These are phyloP conservation scores for Pandemis cinnamomeana DNA, from an alignment of 2,888 invertebrate genomes.

Conservation along the genomic window DNA sequence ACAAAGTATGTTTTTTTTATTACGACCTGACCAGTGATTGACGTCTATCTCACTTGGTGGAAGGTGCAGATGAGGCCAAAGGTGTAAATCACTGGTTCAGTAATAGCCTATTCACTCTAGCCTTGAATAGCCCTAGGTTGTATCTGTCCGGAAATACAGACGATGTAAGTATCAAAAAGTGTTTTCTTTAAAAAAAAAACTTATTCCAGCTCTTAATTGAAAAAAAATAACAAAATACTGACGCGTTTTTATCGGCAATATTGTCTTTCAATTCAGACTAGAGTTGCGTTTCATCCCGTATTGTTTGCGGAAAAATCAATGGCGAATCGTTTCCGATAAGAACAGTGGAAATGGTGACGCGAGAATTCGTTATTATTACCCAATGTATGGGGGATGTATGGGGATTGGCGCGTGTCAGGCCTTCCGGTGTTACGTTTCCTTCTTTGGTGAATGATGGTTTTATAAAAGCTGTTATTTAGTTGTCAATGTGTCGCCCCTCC, in stretches of 20 bases:
- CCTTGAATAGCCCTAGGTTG: too few relatives aligned
- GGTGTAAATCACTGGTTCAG: too few relatives aligned
- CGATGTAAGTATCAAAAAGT: not conserved
- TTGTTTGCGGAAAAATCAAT: slow-evolving; percentile 84
- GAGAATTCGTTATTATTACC: slow-evolving; percentile 80
- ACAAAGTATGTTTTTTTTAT: too few relatives aligned
- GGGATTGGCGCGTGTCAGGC: slow-evolving; percentile 61
- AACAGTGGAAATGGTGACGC: slow-evolving; percentile 64
- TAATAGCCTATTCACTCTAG: too few relatives aligned
- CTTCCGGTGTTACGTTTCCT: slow-evolving; percentile 67
- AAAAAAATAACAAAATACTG: not conserved
- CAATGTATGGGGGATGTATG: slow-evolving; percentile 57
- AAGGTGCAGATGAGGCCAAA: too few relatives aligned
- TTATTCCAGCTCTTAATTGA: not conserved
- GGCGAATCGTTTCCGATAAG: slow-evolving; percentile 76
- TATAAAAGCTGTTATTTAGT: slow-evolving; percentile 76
- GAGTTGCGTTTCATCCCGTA: slow-evolving; percentile 50
- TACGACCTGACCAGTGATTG: too few relatives aligned
- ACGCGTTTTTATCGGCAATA: slow-evolving; percentile 21
- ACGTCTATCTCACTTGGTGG: too few relatives aligned
- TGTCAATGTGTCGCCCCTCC: slow-evolving; percentile 60
- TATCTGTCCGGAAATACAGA: too few relatives aligned
- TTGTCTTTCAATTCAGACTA: slow-evolving; percentile 29
- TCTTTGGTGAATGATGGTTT: slow-evolving; percentile 68
- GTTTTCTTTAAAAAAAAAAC: not conserved